phyloP scores from a whole-genome alignment of 2,797 vertebrate species.

The Hylomyscus alleni region DNA sequence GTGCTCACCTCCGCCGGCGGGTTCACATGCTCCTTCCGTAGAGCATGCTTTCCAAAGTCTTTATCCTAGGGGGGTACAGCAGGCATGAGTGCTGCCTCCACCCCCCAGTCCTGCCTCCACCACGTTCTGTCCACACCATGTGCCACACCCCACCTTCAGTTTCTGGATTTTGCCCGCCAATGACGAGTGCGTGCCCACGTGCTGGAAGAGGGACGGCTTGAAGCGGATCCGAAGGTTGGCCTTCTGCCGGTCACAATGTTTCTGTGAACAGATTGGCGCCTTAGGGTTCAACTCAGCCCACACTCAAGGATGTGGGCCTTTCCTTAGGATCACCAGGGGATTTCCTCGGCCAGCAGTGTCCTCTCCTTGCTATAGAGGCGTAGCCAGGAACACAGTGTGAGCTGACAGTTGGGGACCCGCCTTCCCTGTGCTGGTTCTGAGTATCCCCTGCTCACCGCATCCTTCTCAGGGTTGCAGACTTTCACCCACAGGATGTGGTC shows the following conservation, averaged over 20 bases:
- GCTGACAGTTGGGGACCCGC: background rate
- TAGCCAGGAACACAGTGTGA: too few species aligned
- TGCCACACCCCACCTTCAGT: slow-evolving; percentile 92
- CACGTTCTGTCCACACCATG: background rate
- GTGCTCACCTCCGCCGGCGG: slow-evolving; percentile 98
- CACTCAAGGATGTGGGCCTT: background rate
- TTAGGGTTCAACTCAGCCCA: background rate
- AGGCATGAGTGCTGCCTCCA: accelerated
- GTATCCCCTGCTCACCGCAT: slow-evolving; percentile 92
- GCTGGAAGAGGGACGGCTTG: slow-evolving; percentile 98
- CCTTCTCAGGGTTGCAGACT: slow-evolving; percentile 99
- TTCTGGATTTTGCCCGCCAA: slow-evolving; percentile 99
- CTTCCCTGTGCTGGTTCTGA: background rate
- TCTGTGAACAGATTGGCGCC: slow-evolving; percentile 87
- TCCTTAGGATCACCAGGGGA: background rate
- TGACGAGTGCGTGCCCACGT: slow-evolving; percentile 98
- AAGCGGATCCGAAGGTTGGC: slow-evolving; percentile 98
- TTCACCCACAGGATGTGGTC: slow-evolving; percentile 99
- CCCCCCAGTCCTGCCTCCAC: accelerated
- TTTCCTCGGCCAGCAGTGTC: background rate
- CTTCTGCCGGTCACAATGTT: slow-evolving; percentile 99
- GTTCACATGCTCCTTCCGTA: slow-evolving; percentile 97
- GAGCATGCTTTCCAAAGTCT: slow-evolving; percentile 97
- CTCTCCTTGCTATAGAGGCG: background rate
- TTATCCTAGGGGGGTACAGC: slow-evolving; percentile 92